A percentile compares a stretch with the other conserved stretches of the same genome.
Evolutionary conservation across 2,113 vertebrate species (phyloP).

Genomic region (Crotalus viridis): DNA sequence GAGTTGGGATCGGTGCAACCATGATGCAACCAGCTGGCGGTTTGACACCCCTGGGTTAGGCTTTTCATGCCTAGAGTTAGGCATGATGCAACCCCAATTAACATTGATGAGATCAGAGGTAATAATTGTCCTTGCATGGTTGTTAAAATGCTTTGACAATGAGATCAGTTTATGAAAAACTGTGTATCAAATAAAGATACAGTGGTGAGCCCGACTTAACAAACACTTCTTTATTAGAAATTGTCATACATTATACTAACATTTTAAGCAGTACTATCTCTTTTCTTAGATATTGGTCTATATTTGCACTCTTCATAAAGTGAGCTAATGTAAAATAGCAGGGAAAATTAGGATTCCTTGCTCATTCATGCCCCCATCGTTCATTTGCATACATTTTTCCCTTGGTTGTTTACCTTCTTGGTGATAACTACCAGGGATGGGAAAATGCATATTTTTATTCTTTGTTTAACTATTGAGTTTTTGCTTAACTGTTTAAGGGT

Average conservation of each 20-base stretch:
- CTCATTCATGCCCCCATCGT: background rate
- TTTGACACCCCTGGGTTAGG: background rate
- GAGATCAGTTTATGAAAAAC: background rate
- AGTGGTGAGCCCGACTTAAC: background rate
- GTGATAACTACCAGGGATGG: background rate
- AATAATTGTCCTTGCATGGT: slow-evolving; percentile 2
- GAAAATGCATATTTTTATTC: background rate
- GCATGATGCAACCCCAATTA: slow-evolving; percentile 14
- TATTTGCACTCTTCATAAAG: background rate
- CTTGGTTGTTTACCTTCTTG: background rate
- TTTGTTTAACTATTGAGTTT: background rate
- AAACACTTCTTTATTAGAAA: background rate
- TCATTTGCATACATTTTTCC: background rate
- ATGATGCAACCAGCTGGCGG: too few relatives aligned
- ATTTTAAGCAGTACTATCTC: background rate
- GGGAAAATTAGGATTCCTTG: background rate
- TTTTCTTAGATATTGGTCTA: background rate
- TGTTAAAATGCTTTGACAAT: background rate
- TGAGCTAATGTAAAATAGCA: too few relatives aligned
- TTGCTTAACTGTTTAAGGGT: background rate
- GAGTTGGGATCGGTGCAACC: too few relatives aligned
- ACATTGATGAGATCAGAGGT: background rate
- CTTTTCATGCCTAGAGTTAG: slow-evolving; percentile 6
- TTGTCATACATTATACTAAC: background rate
- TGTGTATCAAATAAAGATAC: background rate